Percentiles rank a stretch among this genome's conserved stretches.
Evolutionary conservation across 1,140 invertebrate species (phyloP).

Genomic region (Brachionus paranguensis): DNA sequence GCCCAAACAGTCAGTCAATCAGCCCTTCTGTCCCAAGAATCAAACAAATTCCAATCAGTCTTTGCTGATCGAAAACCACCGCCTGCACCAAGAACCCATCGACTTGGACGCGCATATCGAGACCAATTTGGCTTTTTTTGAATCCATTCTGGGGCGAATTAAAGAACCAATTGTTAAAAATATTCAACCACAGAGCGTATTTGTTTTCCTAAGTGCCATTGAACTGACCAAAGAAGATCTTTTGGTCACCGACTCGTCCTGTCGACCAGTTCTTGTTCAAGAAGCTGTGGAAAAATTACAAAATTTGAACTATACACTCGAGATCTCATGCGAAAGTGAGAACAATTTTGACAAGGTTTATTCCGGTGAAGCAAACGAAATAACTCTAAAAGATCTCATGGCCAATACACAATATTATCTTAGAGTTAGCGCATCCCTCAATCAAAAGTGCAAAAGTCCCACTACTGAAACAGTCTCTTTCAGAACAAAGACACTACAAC

Average conservation of each 20-base stretch:
- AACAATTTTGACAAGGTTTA: conserved; percentile 30
- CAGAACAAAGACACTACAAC: conserved; percentile 54
- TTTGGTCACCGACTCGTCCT: background rate
- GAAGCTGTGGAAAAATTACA: background rate
- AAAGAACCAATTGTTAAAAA: conserved; percentile 6
- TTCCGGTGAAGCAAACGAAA: conserved; percentile 53
- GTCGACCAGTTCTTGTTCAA: background rate
- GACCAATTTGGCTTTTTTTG: background rate
- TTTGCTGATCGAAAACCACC: background rate
- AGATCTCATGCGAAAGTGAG: background rate
- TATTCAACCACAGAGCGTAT: conserved; percentile 5
- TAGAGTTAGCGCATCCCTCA: conserved; percentile 51
- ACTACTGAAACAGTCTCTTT: conserved; percentile 51
- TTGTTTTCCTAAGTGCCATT: conserved; percentile 8
- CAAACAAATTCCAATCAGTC: background rate
- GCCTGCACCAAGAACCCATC: background rate
- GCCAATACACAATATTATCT: conserved; percentile 56
- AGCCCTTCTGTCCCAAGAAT: conserved; percentile 60
- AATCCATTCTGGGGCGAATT: background rate
- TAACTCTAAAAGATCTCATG: conserved; percentile 67
- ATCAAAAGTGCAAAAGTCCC: conserved; percentile 50
- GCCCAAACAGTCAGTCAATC: conserved; percentile 69
- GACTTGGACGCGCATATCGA: background rate
- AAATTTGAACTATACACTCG: conserved; percentile 30
- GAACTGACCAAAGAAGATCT: background rate